Conservation (phyloP, 2,797 vertebrate species). For the Gymnoscopelus braueri region DNA sequence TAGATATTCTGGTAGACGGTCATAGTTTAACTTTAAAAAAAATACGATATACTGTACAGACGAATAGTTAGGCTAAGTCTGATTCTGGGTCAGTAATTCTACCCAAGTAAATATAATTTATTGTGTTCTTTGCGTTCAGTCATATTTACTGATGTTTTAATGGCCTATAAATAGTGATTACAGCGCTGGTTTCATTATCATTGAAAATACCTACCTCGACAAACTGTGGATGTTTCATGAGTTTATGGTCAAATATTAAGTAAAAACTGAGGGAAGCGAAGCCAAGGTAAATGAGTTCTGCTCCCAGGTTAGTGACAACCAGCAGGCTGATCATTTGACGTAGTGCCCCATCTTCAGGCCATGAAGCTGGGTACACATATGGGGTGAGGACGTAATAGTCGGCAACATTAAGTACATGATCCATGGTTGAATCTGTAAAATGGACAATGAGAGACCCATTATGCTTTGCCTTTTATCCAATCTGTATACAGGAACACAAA, state of each 20-base stretch:
- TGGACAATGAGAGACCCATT: not conserved
- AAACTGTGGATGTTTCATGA: slow-evolving; percentile 93
- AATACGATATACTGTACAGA: no score
- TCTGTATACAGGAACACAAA: not conserved
- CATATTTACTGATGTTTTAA: not conserved
- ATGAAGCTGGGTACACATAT: slow-evolving; percentile 82
- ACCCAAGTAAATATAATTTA: no score
- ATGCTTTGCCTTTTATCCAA: not conserved
- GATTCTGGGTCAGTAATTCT: no score
- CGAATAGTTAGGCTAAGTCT: no score
- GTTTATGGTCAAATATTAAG: slow-evolving; percentile 87
- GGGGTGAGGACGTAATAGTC: slow-evolving; percentile 87
- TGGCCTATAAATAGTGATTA: not conserved
- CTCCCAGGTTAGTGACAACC: slow-evolving; percentile 88
- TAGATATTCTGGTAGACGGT: not conserved
- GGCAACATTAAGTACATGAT: slow-evolving; percentile 83
- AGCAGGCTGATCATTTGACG: slow-evolving; percentile 90
- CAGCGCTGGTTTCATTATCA: not conserved
- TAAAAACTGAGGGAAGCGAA: slow-evolving; percentile 88
- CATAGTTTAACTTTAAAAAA: no score
- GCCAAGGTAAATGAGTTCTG: slow-evolving; percentile 84
- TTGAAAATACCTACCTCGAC: slow-evolving; percentile 79
- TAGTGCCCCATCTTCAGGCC: slow-evolving; percentile 47
- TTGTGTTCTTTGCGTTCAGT: not conserved
- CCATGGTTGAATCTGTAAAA: slow-evolving; percentile 82